Evolutionary conservation across 2,113 vertebrate genomes (phyloP), one percentile per base, ranked within the genome.

Genomic region (Phainopepla nitens): DNA sequence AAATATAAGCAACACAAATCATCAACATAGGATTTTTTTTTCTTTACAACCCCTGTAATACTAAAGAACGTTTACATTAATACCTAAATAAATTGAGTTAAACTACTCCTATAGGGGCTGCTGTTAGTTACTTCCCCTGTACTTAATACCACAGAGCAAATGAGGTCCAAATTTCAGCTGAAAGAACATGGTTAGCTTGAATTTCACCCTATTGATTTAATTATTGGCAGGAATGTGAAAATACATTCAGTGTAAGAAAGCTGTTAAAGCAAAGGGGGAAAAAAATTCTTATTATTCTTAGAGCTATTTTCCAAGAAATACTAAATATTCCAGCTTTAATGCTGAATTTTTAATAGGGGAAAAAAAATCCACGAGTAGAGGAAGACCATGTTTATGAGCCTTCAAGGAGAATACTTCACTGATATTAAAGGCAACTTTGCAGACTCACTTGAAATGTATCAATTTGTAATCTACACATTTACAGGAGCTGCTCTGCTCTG

Each of bases 181-280:
- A 65, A 77, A 82, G 68, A 68, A 76, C 14, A 21, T 11, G 3
- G 64, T 83, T 93, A 93, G 64, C 41, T 95, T 96, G 56, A 89
- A 84, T 91, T 95, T 90, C 73, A 94, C 73, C 39, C 91, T 82
- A 69, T 64, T 93, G 77, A 87, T 82, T 92, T 95, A 81, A 87
- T 90, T 94, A 83, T 49, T 86, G 71, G 53, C 58, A 94, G 51
- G 62, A 82, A 89, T 70, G 54, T 88, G 73, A 87, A 97, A 96
- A 95, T 87, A 90, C 50, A 94, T 92, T 90, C 93, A 82, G 57
- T 60, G 75, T 35, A 93, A 89, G 66, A 80, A 93, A 95, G 56
- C n/a, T 66, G 49, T 60, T 68, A 47, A 87, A 90, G 64, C n/a
- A 51, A 53, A 83, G 78, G 47, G 7, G 11, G 16, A 20, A 11